Conservation (phyloP, 2,797 vertebrate species). For the Oreortyx pictus region DNA sequence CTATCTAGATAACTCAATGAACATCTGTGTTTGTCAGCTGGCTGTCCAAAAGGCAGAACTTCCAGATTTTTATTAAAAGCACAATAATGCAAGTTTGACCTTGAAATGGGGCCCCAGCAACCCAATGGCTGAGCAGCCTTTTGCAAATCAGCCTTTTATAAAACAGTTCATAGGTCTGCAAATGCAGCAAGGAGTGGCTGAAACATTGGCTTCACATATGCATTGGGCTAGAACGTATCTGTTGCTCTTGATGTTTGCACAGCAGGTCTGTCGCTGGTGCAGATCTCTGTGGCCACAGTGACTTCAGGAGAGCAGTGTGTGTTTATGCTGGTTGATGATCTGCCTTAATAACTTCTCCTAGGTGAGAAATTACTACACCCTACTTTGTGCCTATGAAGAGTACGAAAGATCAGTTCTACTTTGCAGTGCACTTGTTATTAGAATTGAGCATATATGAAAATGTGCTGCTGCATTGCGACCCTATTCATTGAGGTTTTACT, state of each 20-base stretch:
- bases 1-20: not conserved
- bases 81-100: not conserved
- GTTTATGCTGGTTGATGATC: not conserved
- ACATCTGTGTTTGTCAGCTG: conserved; percentile 68
- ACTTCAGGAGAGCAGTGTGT: not conserved
- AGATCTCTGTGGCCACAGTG: not conserved
- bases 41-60: conserved; percentile 53
- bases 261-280: not conserved
- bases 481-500: not conserved
- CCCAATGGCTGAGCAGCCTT: not conserved
- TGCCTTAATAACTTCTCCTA: not conserved
- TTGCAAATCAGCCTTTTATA: conserved; percentile 31
- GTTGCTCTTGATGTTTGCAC: not conserved
- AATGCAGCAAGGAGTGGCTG: not conserved
- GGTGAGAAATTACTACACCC: not conserved
- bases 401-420: not conserved
- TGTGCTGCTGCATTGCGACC: not conserved
- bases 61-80: conserved; percentile 64
- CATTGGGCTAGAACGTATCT: not conserved
- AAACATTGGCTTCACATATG: not conserved
- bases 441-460: not conserved
- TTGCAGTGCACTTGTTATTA: not conserved
- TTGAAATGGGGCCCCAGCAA: conserved; percentile 44
- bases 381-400: not conserved
- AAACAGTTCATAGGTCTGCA: conserved; percentile 7